phyloP scores from a whole-genome alignment of 2,888 invertebrate genomes.

The Trachelus iudaicus region DNA sequence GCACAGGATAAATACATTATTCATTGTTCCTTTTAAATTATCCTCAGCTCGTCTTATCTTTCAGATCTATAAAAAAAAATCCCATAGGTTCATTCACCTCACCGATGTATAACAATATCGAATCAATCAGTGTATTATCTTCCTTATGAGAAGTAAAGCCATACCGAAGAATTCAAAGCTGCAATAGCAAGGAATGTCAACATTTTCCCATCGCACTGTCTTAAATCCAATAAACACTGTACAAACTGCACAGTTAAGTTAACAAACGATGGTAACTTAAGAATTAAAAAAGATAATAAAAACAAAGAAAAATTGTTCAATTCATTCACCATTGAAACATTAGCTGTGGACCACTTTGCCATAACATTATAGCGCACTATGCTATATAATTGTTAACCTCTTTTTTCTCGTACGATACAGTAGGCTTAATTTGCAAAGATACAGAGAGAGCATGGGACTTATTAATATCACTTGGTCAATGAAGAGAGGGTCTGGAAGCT shows the following conservation, averaged over 20 bases:
- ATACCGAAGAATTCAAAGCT: neutral
- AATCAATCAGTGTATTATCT: neutral
- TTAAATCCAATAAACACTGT: neutral
- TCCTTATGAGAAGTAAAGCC: neutral
- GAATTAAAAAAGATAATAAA: neutral
- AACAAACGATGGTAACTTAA: neutral
- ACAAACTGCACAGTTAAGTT: neutral
- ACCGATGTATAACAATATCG: neutral
- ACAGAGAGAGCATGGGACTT: slow-evolving; percentile 23
- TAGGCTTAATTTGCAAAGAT: slow-evolving; percentile 15
- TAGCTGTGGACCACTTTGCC: neutral
- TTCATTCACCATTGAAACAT: slow-evolving; percentile 4
- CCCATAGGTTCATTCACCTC: neutral
- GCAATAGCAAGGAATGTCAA: neutral
- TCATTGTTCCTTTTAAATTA: neutral
- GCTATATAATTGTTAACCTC: slow-evolving; percentile 16
- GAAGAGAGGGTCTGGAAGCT: slow-evolving; percentile 62
- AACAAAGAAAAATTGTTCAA: slow-evolving; percentile 10
- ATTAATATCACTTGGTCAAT: slow-evolving; percentile 53
- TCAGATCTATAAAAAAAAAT: neutral
- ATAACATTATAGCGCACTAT: neutral
- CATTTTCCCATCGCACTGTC: neutral
- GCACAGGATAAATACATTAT: neutral
- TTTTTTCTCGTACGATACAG: slow-evolving; percentile 19
- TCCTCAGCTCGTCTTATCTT: neutral